Evolutionary conservation across 2,113 vertebrate genomes (phyloP), one percentile per base, ranked within the genome.

Genomic region (Rhinoptilus africanus): DNA sequence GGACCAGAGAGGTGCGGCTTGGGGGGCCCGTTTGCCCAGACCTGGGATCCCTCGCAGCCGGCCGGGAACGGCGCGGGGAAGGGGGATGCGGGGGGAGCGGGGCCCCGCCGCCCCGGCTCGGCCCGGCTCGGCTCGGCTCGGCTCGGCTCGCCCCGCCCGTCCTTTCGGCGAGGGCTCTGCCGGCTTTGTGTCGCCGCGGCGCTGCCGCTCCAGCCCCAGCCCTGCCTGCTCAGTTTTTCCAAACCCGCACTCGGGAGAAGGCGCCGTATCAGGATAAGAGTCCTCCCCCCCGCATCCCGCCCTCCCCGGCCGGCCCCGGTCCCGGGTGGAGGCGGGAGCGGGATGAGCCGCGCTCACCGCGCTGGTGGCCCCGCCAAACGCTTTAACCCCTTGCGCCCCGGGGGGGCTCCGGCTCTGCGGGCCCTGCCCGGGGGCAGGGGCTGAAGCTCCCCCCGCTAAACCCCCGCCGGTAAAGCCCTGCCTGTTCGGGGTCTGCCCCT

Each of bases 201-300:
- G 96, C 97, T 96, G 95, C 96, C 88, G 85, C 96, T 93, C 63
- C 97, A 79, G 96, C 95, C 97, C 97, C 90, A 95, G 97, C 94
- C 89, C 97, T 93, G 97, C 97, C 96, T 80, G 97, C 97, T 96
- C 98, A 90, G 97, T 93, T 96, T 97, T 97, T 97, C 97, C 97
- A 94, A 97, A 98, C 93, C 97, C 95, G 96, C 97, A 51, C 97
- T 85, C 63, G 93, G 96, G 80, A 96, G 96, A 91, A 96, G 93
- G 97, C 96, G 97, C 97, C 94, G 60, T 98, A 97, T 98, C 98
- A 98, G 97, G 97, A 98, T 98, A 98, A 98, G 94, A 98, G 98
- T 98, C 98, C 97, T 82, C 57, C 64, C 69, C 77, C 96, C 88
- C 34, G 8, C 34, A 84, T 69, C 81, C 17, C 94, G 73, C 88